Conservation (phyloP, 2,797 vertebrate genomes). For the Peromyscus eremicus region DNA sequence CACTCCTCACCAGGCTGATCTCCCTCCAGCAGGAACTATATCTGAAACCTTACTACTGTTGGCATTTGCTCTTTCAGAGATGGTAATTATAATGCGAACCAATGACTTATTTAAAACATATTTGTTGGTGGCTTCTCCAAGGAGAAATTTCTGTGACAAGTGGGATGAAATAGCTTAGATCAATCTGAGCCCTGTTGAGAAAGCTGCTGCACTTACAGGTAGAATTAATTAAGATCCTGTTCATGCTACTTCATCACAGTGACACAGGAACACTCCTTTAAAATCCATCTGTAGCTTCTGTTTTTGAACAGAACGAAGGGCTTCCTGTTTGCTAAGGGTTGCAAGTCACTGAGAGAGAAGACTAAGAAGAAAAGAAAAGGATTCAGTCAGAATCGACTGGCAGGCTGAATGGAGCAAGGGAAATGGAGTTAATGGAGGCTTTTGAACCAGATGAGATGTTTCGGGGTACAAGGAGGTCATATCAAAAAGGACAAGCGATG, state of each 20-base stretch:
- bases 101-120: conserved; percentile 31
- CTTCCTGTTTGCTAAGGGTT: background rate
- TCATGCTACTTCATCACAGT: background rate
- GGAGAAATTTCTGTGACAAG: conserved; percentile 1
- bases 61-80: conserved; percentile 65
- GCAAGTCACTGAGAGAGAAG: background rate
- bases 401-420: background rate
- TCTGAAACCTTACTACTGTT: conserved; percentile 51
- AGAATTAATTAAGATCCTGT: conserved; percentile 59
- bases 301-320: conserved; percentile 32
- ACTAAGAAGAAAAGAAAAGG: background rate
- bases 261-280: conserved; percentile 1
- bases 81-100: conserved; percentile 39
- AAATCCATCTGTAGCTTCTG: background rate
- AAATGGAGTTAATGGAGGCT: background rate
- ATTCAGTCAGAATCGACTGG: background rate
- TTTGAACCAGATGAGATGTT: conserved; percentile 32
- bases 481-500: conserved; percentile 49
- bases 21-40: conserved; percentile 39
- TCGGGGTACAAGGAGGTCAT: conserved; percentile 38
- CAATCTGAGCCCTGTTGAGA: background rate
- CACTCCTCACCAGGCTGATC: background rate
- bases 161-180: background rate
- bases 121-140: background rate
- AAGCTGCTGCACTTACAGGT: background rate